phyloP scores from a whole-genome alignment of 2,797 vertebrate genomes.

The Siniperca undulata region DNA sequence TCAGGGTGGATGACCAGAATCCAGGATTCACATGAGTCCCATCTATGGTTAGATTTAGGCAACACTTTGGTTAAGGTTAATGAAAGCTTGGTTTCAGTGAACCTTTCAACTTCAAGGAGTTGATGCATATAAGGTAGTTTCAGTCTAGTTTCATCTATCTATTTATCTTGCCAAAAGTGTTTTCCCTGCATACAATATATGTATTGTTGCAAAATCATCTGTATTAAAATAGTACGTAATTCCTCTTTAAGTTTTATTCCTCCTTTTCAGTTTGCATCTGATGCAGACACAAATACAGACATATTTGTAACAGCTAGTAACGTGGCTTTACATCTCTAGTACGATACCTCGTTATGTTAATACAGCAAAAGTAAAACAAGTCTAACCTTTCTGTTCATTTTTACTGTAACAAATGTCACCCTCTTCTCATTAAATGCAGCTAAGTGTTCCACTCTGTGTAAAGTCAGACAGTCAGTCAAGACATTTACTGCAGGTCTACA shows the following conservation, averaged over 20 bases:
- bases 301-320: neutral
- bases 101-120: no score
- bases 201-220: no score
- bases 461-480: conserved; percentile 3
- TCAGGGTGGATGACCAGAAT: neutral
- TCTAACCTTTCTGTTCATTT: neutral
- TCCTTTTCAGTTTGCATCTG: neutral
- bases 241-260: no score
- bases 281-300: neutral
- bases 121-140: no score
- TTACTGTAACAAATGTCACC: conserved; percentile 1
- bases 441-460: neutral
- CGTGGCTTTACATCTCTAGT: neutral
- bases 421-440: neutral
- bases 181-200: no score
- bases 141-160: no score
- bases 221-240: no score
- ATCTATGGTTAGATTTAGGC: neutral
- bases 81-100: neutral
- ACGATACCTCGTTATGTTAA: neutral
- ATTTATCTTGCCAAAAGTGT: no score
- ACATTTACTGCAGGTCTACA: conserved; percentile 3
- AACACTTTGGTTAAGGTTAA: neutral
- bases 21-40: neutral
- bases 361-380: neutral